phyloP scores from a whole-genome alignment of 1,140 invertebrate genomes.

The Drosophila pseudoananassae region DNA sequence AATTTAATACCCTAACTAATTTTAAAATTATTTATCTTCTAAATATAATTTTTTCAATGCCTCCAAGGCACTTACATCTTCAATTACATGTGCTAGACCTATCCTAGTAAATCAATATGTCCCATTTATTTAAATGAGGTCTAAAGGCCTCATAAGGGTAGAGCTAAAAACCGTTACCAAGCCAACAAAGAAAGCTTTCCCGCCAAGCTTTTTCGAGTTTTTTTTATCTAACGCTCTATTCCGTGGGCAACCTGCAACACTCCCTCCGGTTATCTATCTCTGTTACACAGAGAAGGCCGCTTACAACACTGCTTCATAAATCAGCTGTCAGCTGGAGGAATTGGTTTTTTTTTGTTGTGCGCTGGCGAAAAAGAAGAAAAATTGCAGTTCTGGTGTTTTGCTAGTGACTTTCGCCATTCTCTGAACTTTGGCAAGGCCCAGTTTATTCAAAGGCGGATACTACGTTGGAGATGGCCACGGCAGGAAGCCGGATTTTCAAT shows the following conservation, averaged over 20 bases:
- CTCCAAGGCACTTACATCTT: no score
- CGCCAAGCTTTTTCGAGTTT: constrained; percentile 14
- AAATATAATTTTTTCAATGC: no score
- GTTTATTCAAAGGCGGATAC: neutral
- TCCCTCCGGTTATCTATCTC: neutral
- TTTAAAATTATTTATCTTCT: no score
- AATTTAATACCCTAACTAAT: no score
- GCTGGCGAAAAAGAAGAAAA: constrained; percentile 31
- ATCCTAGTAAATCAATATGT: constrained; percentile 23
- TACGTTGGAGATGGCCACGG: constrained; percentile 10
- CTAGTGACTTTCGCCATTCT: constrained; percentile 7
- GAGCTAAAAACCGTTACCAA: constrained; percentile 17
- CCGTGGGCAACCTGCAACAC: constrained; percentile 4
- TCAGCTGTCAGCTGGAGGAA: constrained; percentile 36
- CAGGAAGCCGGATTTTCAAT: neutral
- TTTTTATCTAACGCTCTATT: constrained; percentile 15
- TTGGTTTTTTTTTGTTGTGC: constrained; percentile 38
- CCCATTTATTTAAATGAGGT: constrained; percentile 23
- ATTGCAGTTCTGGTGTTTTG: constrained; percentile 17
- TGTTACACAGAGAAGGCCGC: neutral
- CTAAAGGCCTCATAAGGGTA: neutral
- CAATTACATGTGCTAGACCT: neutral
- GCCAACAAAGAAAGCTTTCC: constrained; percentile 17
- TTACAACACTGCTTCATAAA: constrained; percentile 38
- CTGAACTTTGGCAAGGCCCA: neutral